Base-by-base conservation (phyloP, 2,888 invertebrate genomes). In the Acholoe squamosa region DNA sequence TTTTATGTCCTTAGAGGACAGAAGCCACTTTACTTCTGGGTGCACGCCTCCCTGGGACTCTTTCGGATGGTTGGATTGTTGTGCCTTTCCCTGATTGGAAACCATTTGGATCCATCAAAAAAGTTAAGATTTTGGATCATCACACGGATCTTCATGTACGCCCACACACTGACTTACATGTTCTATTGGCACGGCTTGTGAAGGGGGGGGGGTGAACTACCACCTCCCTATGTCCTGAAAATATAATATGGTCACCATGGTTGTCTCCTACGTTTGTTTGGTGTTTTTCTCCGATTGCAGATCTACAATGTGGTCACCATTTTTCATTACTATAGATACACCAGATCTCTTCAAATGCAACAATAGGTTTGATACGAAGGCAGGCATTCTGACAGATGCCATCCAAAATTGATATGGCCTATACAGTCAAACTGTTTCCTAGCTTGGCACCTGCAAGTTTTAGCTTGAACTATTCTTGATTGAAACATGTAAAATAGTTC, bases 291-390 rank as follows among this genome's bases (percentile, higher is more conserved):
- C 56, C 10, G 71, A 54, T 10, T 86, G 86, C 19, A 80, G 80
- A n/a, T 54, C 90, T 0, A 52, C 80, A 28, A 52, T 80, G 34
- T 80, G 90, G 90, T 80, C 90, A 33, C 90, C 90, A 22, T 80
- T 90, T 52, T 52, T 51, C n/a, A 54, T 90, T 5, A 19, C 33
- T 12, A 0, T 80, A 3, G 90, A 90, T 34, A 90, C 25, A 19
- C 84, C 90, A 22, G 80, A 80, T 14, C 33, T 54, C 0, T 76
- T 90, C 7, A 5, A 51, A 5, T 52, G 31, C 10, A 25, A 80
- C 0, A 54, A 28, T 22, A 51, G 90, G 14, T 90, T 90, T 33
- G 54, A 34, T 14, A 43, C 51, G 22, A 80, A 90, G 51, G 90
- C 84, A 80, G 14, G 61, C 19, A n/a, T n/a, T n/a, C n/a, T n/a